A percentile compares a stretch with the other conserved stretches of the same genome.
phyloP scores from a whole-genome alignment of 2,113 vertebrate species.

The Synodontis membranacea region DNA sequence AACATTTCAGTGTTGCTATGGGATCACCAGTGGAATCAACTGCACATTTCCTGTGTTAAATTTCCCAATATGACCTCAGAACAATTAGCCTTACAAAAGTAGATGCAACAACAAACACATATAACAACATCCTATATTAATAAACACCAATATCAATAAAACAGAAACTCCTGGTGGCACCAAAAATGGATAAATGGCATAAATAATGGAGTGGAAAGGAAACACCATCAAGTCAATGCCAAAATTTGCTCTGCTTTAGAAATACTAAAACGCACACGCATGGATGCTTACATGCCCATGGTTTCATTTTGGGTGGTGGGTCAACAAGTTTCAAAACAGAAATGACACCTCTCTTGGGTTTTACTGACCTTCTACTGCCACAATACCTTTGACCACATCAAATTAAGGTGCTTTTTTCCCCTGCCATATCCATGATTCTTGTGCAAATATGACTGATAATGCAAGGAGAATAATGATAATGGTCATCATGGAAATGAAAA shows the following conservation, averaged over 20 bases:
- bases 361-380: background rate
- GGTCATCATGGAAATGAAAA: background rate
- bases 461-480: background rate
- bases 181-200: too few relatives aligned
- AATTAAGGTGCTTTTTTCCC: background rate
- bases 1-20: too few relatives aligned
- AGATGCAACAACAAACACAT: background rate
- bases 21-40: too few relatives aligned
- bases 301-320: too few relatives aligned
- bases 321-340: background rate
- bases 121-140: too few relatives aligned
- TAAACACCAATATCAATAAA: background rate
- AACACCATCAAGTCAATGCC: background rate
- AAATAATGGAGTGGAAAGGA: too few relatives aligned
- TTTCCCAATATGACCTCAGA: background rate
- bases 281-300: too few relatives aligned
- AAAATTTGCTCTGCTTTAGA: background rate
- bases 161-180: background rate
- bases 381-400: too few relatives aligned
- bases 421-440: background rate
- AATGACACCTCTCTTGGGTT: background rate
- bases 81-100: background rate
- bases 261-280: background rate
- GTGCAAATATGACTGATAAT: background rate
- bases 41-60: background rate